Evolutionary conservation across 2,797 vertebrate species (phyloP), one percentile per base, ranked within the genome.

Genomic region (Manis pentadactyla): DNA sequence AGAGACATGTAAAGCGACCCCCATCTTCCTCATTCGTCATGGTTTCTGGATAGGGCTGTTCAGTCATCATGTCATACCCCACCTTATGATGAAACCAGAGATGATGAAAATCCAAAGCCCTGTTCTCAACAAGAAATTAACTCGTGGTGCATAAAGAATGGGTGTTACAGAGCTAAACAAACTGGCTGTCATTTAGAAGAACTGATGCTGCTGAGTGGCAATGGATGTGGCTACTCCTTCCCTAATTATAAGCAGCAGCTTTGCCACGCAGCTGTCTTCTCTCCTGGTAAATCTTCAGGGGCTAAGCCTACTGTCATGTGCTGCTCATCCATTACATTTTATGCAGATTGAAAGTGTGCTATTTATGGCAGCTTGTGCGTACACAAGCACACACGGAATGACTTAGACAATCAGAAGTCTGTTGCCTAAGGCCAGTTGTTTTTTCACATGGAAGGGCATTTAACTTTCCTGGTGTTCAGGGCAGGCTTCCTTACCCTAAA

Each of bases 341-440:
- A 83, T 87, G 94, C 95, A 97, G 97, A 96, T 55, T 90, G 97
- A 97, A 97, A 96, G 86, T 93, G 95, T 98, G 98, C 97, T 90
- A 94, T 96, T 98, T 97, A 95, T 81, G 82, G 81, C 19, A 82
- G 96, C 90, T 64, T 93, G 89, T 97, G 97, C 64, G 90, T 93
- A 61, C 7, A 9, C 17, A 69, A 23, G 29, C 31, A 79, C 57
- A 23, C 31, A 95, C 51, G 92, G 57, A 96, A 94, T 96, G 97
- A 94, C 97, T 96, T 6, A 7, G 84, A 86, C 97, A 96, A 95
- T 95, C 97, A 98, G 87, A 95, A 75, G 79, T 34, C 59, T 15
- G 55, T 37, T 64, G 88, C 92, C 74, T 51, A 64, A 91, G 88
- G 73, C 59, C 61, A 84, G 42, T 31, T 85, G 31, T 39, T 96